These are phyloP conservation scores for Synergus umbraculus DNA, from an alignment of 2,888 invertebrate genomes.

Conservation along the genomic window DNA sequence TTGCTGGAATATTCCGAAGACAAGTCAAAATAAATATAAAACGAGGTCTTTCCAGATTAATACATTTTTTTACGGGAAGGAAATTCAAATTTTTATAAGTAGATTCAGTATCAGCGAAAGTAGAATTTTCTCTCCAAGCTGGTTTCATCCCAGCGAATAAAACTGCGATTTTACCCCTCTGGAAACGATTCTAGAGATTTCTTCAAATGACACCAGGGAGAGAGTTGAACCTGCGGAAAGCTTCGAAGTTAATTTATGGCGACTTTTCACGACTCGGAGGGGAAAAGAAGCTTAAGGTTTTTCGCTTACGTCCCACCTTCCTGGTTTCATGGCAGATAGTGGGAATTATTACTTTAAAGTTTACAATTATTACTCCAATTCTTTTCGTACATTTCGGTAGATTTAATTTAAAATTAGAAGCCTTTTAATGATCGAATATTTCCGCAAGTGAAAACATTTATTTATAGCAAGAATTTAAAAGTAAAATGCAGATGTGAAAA, in stretches of 20 bases:
- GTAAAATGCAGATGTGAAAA: slow-evolving; percentile 22
- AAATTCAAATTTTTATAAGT: neutral
- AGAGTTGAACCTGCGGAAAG: neutral
- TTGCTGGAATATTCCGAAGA: neutral
- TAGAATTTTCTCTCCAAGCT: neutral
- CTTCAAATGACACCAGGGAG: neutral
- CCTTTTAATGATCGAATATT: neutral
- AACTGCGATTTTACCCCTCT: neutral
- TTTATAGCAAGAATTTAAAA: slow-evolving; percentile 5
- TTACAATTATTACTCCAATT: neutral
- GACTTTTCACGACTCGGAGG: neutral
- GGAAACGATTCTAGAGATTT: slow-evolving; percentile 28
- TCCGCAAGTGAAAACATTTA: neutral
- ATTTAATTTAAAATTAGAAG: neutral
- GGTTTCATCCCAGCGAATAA: slow-evolving; percentile 3
- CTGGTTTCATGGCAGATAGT: neutral
- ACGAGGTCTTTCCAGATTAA: neutral
- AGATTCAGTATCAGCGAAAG: neutral
- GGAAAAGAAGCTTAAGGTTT: slow-evolving; percentile 10
- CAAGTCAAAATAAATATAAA: neutral
- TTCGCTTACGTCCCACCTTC: neutral
- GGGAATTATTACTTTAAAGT: neutral
- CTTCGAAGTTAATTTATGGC: slow-evolving; percentile 25
- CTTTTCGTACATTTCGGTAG: neutral
- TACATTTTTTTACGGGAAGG: neutral